Evolutionary conservation across 2,797 vertebrate genomes (phyloP), one percentile per base, ranked within the genome.

Genomic region (Leptatherina wallacei): DNA sequence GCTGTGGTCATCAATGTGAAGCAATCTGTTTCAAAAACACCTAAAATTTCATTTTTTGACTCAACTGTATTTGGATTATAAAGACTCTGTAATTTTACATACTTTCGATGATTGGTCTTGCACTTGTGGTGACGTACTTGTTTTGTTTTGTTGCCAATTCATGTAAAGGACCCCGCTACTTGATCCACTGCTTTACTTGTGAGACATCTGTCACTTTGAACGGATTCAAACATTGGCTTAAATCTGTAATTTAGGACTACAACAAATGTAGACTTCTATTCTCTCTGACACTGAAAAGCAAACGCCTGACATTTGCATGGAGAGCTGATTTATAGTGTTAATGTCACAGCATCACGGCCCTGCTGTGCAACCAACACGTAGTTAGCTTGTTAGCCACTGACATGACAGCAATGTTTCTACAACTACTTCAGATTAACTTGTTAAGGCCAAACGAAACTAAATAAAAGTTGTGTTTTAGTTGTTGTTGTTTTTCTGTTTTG

Each of bases 381-480:
- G 54, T 67, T 88, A 87, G 80, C 80, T 75, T 47, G 47, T 51
- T 73, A 85, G 83, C 78, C 56, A 58, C 75, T 73, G 66, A 74
- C 61, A 73, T 84, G 69, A 85, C 82, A 85, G 82, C 42, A 22
- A 49, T 22, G 20, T 49, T n/a, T 22, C 47, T 10, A 7, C 44
- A 20, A 20, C 47, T 22, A 10, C 47, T 10, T 40, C 59, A 24
- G 22, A 9, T 61, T n/a, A 84, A 81, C 40, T 22, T 27, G 58
- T 8, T 40, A 3, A 4, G 20, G 24, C 4, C 32, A 10, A 24
- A 4, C 12, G 2, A 27, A 47, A 35, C 0, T 18, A 30, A 20
- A 66, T 4, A 65, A 57, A 7, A 32, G 1, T 0, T 11, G 0
- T 6, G 20, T 22, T 29, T 14, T 24, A 2, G 2, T n/a, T n/a